Evolutionary conservation across 2,113 vertebrate genomes (phyloP).

Genomic region (Sitta europaea): DNA sequence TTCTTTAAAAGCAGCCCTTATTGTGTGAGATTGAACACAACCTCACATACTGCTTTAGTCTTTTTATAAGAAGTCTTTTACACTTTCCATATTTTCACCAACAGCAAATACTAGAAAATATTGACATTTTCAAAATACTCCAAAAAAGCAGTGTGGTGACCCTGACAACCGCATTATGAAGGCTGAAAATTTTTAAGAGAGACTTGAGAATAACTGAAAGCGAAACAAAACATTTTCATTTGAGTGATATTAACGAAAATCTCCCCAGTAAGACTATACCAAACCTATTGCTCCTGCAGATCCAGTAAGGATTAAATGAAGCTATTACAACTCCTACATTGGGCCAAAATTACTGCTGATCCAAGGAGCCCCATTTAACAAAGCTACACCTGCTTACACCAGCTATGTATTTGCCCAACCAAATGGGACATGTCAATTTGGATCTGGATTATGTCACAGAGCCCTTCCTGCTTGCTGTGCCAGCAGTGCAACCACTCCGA

Average conservation of each 20-base stretch:
- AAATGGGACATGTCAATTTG: neutral
- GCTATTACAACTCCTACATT: neutral
- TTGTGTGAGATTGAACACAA: neutral
- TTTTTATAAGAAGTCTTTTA: neutral
- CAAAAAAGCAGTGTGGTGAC: neutral
- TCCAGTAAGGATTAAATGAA: neutral
- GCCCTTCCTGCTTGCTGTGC: neutral
- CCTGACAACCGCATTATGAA: neutral
- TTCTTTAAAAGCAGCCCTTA: neutral
- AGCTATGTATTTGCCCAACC: neutral
- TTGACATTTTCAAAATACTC: neutral
- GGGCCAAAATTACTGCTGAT: neutral
- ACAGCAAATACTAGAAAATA: neutral
- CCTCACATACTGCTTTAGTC: neutral
- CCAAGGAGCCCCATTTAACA: neutral
- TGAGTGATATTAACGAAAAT: neutral
- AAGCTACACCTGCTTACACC: neutral
- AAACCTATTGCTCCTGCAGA: neutral
- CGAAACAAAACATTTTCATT: constrained; percentile 3
- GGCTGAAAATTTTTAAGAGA: neutral
- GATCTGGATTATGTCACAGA: neutral
- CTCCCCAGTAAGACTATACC: neutral
- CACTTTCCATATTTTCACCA: neutral
- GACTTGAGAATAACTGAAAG: neutral
- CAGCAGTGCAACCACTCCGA: neutral